Evolutionary conservation across 37 sponge, comb jelly and placozoan species (phyloP).

Genomic region (Halisarca cf. caerulea): DNA sequence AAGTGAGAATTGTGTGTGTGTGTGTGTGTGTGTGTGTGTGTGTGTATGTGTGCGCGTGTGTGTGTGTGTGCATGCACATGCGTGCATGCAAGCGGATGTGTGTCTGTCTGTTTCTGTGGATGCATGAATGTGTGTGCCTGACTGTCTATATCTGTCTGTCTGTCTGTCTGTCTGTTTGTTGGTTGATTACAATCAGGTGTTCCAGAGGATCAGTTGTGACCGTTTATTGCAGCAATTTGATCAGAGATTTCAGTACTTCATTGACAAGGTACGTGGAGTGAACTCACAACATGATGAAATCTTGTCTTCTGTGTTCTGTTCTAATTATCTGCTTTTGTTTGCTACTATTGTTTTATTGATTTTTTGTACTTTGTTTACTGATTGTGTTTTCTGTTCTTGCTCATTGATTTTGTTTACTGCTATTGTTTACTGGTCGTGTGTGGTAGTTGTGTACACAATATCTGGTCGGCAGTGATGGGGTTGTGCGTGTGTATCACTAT

Average conservation of each 20-base stretch:
- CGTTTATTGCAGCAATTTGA: slow-evolving; percentile 59
- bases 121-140: neutral
- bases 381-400: neutral
- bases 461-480: no score
- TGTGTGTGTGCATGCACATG: slow-evolving; percentile 11
- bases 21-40: neutral
- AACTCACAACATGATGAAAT: no score
- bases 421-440: no score
- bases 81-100: neutral
- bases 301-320: no score
- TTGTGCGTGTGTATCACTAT: no score
- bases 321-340: no score
- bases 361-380: neutral
- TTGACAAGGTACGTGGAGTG: slow-evolving; percentile 56
- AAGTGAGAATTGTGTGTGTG: slow-evolving; percentile 10
- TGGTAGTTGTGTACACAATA: no score
- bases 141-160: neutral
- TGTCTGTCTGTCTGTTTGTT: neutral
- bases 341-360: no score
- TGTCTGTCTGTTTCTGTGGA: no score
- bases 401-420: no score
- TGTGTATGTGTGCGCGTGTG: neutral
- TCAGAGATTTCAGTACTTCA: slow-evolving; percentile 69
- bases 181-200: slow-evolving; percentile 51
- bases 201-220: slow-evolving; percentile 53